These are phyloP conservation scores for Tetraneura akinire DNA, from an alignment of 1,140 invertebrate genomes.

Conservation along the genomic window DNA sequence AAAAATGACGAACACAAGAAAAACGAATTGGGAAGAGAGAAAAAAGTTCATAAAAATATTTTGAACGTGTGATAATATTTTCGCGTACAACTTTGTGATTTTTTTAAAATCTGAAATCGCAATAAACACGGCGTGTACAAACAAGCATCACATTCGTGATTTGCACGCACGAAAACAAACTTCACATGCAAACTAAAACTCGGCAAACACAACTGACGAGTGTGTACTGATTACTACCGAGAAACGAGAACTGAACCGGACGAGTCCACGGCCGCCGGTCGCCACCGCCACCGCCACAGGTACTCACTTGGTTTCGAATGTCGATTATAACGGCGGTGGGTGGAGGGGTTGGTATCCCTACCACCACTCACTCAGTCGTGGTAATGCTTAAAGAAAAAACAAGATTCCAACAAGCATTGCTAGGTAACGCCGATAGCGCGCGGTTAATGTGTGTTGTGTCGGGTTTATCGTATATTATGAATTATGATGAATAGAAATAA, in stretches of 20 bases:
- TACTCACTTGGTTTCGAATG: background rate
- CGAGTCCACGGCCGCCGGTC: slow-evolving; percentile 5
- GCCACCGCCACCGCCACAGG: background rate
- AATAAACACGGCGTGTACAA: background rate
- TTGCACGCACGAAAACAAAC: slow-evolving; percentile 19
- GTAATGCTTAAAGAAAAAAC: slow-evolving; percentile 51
- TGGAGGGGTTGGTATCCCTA: slow-evolving; percentile 6
- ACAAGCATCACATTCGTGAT: background rate
- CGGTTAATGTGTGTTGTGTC: slow-evolving; percentile 44
- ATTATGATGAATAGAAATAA: slow-evolving; percentile 18
- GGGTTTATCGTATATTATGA: slow-evolving; percentile 11
- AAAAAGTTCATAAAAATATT: too few species aligned
- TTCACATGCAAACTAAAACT: background rate
- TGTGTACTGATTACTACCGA: background rate
- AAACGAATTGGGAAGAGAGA: background rate
- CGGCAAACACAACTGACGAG: background rate
- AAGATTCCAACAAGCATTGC: slow-evolving; percentile 50
- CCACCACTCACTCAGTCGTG: background rate
- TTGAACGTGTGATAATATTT: too few species aligned
- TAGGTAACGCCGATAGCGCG: slow-evolving; percentile 42
- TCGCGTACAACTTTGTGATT: too few species aligned
- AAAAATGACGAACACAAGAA: background rate
- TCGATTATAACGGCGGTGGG: background rate
- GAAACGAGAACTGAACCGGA: slow-evolving; percentile 21
- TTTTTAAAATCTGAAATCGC: background rate